Evolutionary conservation across 2,888 invertebrate species (phyloP), one percentile per base, ranked within the genome.

Genomic region (Adela reaumurella): DNA sequence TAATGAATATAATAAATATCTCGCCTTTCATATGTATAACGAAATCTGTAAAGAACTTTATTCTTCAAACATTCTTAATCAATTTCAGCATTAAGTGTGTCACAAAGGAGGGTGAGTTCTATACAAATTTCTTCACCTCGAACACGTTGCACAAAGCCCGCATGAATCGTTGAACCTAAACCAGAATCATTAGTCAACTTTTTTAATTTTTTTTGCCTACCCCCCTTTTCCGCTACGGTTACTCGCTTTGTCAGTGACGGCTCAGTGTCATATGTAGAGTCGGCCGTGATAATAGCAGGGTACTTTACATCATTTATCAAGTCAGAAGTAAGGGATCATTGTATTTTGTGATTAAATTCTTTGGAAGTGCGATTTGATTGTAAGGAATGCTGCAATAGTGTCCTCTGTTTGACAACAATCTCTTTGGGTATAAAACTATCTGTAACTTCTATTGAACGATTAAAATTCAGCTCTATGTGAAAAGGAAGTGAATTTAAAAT

Each of bases 151-250:
- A 35, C 35, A 73, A 70, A 72, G 72, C 70, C 64, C 61, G 62
- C 65, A 74, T 74, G 77, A 76, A 77, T 77, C 70, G 76, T 73
- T 73, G 76, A 76, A 74, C 65, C 66, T 60, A 69, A 72, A 76
- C 76, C 70, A 73, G 70, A 74, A 72, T 76, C 78, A 77, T 78
- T 78, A 77, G 76, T 78, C 76, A 77, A 72, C 59, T 70, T 77
- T 72, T 76, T 77, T 74, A 18, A 35, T 35, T 35, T 14, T 35
- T 35, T 35, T 35, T 35, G 10, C 45, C 28, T 19, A 18, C 19
- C 35, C 45, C 45, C 43, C 46, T 41, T 41, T 45, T 48, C 57
- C 58, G 59, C 57, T 49, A 47, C 55, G 35, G 57, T 64, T 63
- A 67, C 60, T 62, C 60, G 62, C 55, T 61, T 66, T 63, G 59